Evolutionary conservation across 2,888 invertebrate genomes (phyloP), one percentile per base, ranked within the genome.

Genomic region (Candidula unifasciata): DNA sequence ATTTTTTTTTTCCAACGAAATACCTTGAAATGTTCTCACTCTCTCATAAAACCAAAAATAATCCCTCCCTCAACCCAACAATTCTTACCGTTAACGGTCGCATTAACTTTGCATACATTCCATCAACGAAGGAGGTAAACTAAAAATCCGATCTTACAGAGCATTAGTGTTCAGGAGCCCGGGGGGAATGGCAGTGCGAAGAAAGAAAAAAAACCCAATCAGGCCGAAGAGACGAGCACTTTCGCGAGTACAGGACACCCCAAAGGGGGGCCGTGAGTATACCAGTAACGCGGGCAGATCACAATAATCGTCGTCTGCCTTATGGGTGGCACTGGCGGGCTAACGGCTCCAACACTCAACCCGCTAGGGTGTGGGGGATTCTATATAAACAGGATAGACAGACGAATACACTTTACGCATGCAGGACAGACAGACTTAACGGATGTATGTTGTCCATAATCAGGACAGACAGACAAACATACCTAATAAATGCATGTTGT

Each of bases 181-280:
- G 21, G 18, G 27, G 35, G 30, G 21, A 37, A 44, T 44, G 33
- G 37, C 24, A n/a, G 24, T 35, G 64, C 27, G 1, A 60, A n/a
- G 5, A 21, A 21, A 60, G 60, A 16, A 35, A 60, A 78, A 35
- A 78, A 64, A 60, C 77, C 37, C 64, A 78, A 78, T 78, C 77
- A 60, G n/a, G 60, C 16, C 5, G 27, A 74, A 74, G 74, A 74
- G 54, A 27, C 54, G 54, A 18, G 30, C 74, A 54, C 74, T 54
- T 74, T 74, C 54, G 21, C 16, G 3, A 3, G 74, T 74, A 2
- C 73, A n/a, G 27, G 52, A 27, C n/a, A 52, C 18, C 54, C 3
- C 16, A 54, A 27, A 54, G 16, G 30, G 3, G 27, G 60, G 18
- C 54, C 54, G 30, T 21, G 44, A 6, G 54, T 54, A 21, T 27